phyloP scores from a whole-genome alignment of 2,797 vertebrate genomes.

The Trachops cirrhosus region DNA sequence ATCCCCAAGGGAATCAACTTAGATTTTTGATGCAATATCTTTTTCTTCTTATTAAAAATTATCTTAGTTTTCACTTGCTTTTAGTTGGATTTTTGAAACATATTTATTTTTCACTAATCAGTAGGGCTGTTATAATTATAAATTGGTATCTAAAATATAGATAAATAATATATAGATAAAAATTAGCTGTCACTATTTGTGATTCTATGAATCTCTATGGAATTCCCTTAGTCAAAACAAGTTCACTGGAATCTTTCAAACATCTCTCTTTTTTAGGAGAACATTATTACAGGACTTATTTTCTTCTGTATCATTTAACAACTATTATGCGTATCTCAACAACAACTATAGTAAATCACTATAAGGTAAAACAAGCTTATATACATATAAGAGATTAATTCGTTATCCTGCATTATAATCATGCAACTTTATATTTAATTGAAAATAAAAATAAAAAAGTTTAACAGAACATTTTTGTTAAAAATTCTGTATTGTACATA shows the following conservation, averaged over 20 bases:
- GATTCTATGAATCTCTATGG: background rate
- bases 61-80: background rate
- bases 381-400: background rate
- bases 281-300: background rate
- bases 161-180: background rate
- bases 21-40: constrained; percentile 28
- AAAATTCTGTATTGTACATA: background rate
- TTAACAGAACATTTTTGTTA: background rate
- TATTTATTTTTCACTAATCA: background rate
- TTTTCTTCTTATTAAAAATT: constrained; percentile 44
- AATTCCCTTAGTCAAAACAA: background rate
- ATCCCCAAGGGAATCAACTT: constrained; percentile 45
- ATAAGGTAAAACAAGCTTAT: background rate
- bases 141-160: background rate
- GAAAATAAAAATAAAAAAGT: background rate
- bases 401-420: background rate
- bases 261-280: background rate
- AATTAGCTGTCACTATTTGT: background rate
- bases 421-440: background rate
- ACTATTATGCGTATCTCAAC: background rate
- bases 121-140: background rate
- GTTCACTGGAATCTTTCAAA: background rate
- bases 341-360: background rate
- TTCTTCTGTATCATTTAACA: background rate
- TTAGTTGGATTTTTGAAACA: background rate